Evolutionary conservation across 1,140 invertebrate species (phyloP).

Genomic region (Aphidius ervi): DNA sequence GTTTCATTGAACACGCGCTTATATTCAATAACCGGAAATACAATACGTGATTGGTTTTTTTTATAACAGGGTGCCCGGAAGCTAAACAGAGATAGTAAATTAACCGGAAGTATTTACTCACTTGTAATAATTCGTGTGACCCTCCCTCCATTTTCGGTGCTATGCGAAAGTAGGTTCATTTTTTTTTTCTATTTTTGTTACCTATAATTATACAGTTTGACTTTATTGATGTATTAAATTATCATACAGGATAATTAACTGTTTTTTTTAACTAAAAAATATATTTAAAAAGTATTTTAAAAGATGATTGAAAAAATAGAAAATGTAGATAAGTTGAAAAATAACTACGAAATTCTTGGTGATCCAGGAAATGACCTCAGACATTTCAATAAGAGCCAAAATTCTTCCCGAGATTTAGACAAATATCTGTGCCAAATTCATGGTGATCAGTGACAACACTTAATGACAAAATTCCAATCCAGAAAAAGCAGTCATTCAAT

Average conservation of each 20-base stretch:
- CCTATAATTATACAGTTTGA: background rate
- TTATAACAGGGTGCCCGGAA: conserved; percentile 27
- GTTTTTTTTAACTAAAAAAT: no score
- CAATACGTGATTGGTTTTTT: conserved; percentile 31
- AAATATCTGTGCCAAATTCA: no score
- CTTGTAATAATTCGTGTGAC: conserved; percentile 13
- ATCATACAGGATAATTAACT: background rate
- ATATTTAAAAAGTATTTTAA: no score
- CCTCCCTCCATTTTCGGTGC: conserved; percentile 27
- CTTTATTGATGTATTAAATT: background rate
- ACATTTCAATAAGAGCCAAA: no score
- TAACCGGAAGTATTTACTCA: background rate
- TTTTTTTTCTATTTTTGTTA: background rate
- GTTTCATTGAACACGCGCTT: conserved; percentile 5
- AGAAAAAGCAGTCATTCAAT: no score
- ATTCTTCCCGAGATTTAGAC: no score
- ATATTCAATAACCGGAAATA: conserved; percentile 28
- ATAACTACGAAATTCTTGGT: no score
- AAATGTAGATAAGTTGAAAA: no score
- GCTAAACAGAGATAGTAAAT: conserved; percentile 20
- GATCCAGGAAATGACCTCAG: no score
- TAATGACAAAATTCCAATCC: no score
- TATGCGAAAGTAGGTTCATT: conserved; percentile 25
- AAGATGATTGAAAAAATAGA: no score
- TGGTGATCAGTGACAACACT: no score